Evolutionary conservation across 2,888 invertebrate genomes (phyloP).

Genomic region (Macrosoma leucophasiata): DNA sequence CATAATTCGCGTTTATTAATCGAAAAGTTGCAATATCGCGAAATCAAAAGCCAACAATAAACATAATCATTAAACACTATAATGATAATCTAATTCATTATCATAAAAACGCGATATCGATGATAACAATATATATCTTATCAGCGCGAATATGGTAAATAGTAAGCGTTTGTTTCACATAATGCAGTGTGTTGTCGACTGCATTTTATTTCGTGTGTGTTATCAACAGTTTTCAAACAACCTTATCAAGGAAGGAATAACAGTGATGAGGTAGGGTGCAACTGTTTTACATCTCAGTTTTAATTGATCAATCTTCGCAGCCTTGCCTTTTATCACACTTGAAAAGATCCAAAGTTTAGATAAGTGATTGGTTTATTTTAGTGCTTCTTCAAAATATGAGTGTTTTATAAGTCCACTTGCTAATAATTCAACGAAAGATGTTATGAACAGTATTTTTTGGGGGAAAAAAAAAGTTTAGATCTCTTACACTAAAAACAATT

Average conservation of each 20-base stretch:
- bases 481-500: no score
- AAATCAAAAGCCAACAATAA: constrained; percentile 32
- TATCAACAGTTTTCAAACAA: constrained; percentile 43
- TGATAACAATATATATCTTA: constrained; percentile 42
- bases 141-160: constrained; percentile 54
- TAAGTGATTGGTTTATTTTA: no score
- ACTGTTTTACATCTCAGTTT: no score
- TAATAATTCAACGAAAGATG: no score
- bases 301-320: no score
- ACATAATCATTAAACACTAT: constrained; percentile 27
- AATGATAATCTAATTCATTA: constrained; percentile 38
- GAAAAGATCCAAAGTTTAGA: no score
- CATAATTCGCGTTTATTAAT: no score
- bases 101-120: constrained; percentile 31
- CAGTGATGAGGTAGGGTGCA: constrained; percentile 5
- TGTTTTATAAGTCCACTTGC: no score
- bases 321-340: no score
- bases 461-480: no score
- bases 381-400: no score
- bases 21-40: constrained; percentile 27
- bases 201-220: constrained; percentile 33
- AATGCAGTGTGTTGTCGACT: constrained; percentile 40
- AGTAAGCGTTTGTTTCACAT: constrained; percentile 29
- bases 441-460: no score
- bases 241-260: constrained; percentile 31